A percentile compares a stretch with the other conserved stretches of the same genome.
phyloP scores from a whole-genome alignment of 1,140 invertebrate genomes.

The Anadara kagoshimensis region DNA sequence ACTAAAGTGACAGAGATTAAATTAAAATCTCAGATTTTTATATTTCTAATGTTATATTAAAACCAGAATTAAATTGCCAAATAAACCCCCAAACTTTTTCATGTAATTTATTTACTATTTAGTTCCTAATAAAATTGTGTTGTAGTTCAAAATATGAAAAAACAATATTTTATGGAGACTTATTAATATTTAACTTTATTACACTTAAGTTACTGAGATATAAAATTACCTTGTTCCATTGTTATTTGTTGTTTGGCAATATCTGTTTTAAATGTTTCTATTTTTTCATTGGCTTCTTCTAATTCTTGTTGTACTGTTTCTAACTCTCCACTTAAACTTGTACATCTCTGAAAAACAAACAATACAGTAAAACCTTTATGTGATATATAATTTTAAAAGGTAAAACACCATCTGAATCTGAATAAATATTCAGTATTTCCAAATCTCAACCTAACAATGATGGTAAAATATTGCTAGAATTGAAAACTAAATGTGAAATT shows the following conservation, averaged over 20 bases:
- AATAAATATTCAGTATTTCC: no score
- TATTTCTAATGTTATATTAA: no score
- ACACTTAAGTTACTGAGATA: not conserved
- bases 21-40: no score
- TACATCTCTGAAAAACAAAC: constrained; percentile 48
- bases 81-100: no score
- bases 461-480: not conserved
- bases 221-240: constrained; percentile 54
- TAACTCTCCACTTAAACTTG: constrained; percentile 35
- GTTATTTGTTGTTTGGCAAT: constrained; percentile 48
- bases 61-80: no score
- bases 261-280: constrained; percentile 51
- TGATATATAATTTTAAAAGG: not conserved
- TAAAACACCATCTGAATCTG: no score
- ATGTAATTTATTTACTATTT: no score
- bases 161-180: not conserved
- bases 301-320: constrained; percentile 49
- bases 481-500: not conserved
- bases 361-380: not conserved
- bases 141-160: not conserved
- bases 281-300: constrained; percentile 45
- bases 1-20: no score
- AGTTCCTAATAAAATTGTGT: not conserved
- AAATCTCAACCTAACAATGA: not conserved
- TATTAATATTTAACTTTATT: not conserved